phyloP scores from a whole-genome alignment of 2,888 invertebrate species.

The Apoda limacodes region DNA sequence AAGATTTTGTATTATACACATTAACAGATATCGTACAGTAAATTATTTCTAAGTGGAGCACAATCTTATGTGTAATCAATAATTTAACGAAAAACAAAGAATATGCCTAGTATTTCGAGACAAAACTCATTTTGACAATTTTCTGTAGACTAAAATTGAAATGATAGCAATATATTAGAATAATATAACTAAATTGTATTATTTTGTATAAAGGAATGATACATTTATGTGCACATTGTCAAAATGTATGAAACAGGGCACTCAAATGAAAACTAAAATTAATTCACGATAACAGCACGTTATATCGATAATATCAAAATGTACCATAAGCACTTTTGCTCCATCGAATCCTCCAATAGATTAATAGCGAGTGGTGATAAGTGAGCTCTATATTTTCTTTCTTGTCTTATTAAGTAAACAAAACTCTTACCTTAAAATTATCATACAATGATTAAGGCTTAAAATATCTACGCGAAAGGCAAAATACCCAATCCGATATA shows the following conservation, averaged over 20 bases:
- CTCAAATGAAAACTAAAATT: slow-evolving; percentile 26
- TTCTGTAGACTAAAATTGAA: slow-evolving; percentile 68
- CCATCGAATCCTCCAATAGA: slow-evolving; percentile 35
- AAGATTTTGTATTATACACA: no score
- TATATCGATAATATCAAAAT: slow-evolving; percentile 18
- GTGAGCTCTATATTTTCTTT: no score
- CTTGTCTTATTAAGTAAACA: no score
- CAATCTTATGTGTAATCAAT: no score
- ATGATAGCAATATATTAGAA: slow-evolving; percentile 69
- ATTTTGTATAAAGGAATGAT: slow-evolving; percentile 61
- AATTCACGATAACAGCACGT: slow-evolving; percentile 25
- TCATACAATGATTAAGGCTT: no score
- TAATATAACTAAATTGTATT: slow-evolving; percentile 66
- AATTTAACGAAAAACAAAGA: no score
- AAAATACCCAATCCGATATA: no score
- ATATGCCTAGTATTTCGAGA: no score
- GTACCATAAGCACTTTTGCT: slow-evolving; percentile 42
- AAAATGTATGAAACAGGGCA: slow-evolving; percentile 48
- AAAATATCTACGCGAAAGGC: no score
- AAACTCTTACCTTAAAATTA: no score
- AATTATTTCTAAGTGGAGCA: no score
- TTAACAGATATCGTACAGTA: no score
- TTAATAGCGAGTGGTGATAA: slow-evolving; percentile 6
- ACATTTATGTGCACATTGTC: slow-evolving; percentile 54
- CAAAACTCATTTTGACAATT: slow-evolving; percentile 51